Base-by-base conservation (phyloP, 2,113 vertebrate species). In the Ciconia maguari region DNA sequence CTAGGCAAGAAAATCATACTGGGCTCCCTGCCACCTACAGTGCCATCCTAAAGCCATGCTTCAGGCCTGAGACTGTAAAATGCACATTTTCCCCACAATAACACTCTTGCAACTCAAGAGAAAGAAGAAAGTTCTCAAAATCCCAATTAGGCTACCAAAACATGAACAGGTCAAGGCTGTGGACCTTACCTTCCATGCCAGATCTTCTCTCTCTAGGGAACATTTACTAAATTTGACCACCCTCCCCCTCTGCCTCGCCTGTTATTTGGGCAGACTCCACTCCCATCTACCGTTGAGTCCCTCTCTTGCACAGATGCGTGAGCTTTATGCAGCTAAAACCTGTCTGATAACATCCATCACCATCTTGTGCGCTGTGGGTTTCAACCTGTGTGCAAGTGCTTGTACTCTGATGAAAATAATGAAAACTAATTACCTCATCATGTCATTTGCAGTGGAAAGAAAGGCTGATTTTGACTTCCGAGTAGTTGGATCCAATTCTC, bases 201-300 rank as follows among this genome's bases (percentile, higher is more conserved):
- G 32, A 49, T 29, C 26, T n/a, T 36, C 22, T 57, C 46, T 51
- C 44, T 77, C 42, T 34, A 57, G 34, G 24, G 13, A 69, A 38
- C 22, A 36, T 5, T 29, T 48, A 62, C 34, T 46, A 38, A n/a
- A 58, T 42, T 9, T 38, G 7, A 71, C 7, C 62, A 71, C 34
- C 5, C 11, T 49, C 4, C 6, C 13, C 5, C 9, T 26, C 41
- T 38, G 46, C 27, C 38, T 76, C 0, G 0, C 13, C 52, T 42
- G 15, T 32, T 79, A 18, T 16, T 65, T n/a, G 19, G 52, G 52
- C 25, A 82, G 75, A 52, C 24, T 81, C 52, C 41, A 26, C 26
- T 61, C 34, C 41, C 34, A 32, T 4, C 58, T n/a, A 38, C 24
- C 4, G 0, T 3, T 21, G 38, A 65, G 55, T 13, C 25, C 54